Conservation (phyloP, 2,113 vertebrate genomes). For the Taxidea taxus region DNA sequence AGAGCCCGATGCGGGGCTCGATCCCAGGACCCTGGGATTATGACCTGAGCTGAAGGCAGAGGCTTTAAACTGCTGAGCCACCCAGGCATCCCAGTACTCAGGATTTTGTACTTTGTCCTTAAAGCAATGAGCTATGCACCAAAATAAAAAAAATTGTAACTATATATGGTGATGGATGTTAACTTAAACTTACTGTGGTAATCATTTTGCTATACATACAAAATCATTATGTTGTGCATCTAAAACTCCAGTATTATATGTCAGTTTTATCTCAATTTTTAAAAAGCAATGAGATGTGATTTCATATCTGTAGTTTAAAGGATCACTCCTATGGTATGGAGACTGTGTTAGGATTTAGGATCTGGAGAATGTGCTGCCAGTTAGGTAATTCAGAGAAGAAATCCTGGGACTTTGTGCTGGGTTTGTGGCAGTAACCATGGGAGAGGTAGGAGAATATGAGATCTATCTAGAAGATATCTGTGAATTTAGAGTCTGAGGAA, state of each 20-base stretch:
- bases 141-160: neutral
- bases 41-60: no score
- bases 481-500: neutral
- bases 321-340: neutral
- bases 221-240: neutral
- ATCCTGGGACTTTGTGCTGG: neutral
- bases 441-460: neutral
- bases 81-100: neutral
- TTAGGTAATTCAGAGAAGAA: neutral
- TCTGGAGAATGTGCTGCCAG: neutral
- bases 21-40: no score
- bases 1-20: no score
- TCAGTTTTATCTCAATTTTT: neutral
- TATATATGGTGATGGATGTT: neutral
- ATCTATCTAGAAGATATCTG: neutral
- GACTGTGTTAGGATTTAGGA: neutral
- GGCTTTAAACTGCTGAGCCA: no score
- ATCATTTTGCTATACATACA: neutral
- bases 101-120: neutral
- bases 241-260: neutral
- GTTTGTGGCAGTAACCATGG: neutral
- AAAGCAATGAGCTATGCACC: neutral
- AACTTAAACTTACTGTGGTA: neutral
- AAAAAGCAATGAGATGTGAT: neutral
- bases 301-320: neutral